A percentile compares a stretch with the other conserved stretches of the same genome.
These are phyloP conservation scores for Aphis gossypii DNA, from an alignment of 1,140 invertebrate species.

Conservation along the genomic window DNA sequence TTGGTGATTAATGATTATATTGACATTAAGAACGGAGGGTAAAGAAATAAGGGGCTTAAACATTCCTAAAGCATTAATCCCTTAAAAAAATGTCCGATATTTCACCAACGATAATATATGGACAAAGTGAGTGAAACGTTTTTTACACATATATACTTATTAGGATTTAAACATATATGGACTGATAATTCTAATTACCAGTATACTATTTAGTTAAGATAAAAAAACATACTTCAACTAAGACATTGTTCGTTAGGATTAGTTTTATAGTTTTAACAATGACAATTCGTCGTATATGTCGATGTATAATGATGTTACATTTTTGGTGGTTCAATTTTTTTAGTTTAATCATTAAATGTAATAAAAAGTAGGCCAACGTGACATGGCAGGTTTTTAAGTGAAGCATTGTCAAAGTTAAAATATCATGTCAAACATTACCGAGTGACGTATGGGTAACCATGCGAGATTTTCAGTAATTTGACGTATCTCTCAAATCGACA, in stretches of 20 bases:
- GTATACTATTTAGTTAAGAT: neutral
- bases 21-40: neutral
- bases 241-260: slow-evolving; percentile 1
- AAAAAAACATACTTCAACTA: neutral
- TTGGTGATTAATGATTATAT: slow-evolving; percentile 16
- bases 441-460: slow-evolving; percentile 20
- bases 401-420: slow-evolving; percentile 45
- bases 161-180: neutral
- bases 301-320: neutral
- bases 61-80: neutral
- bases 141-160: neutral
- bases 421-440: slow-evolving; percentile 8
- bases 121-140: neutral
- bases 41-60: neutral
- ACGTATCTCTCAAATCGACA: neutral
- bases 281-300: neutral
- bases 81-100: neutral
- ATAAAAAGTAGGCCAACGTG: slow-evolving; percentile 25
- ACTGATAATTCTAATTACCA: neutral
- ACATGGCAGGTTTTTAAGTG: slow-evolving; percentile 37
- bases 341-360: slow-evolving; percentile 1
- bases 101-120: neutral
- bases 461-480: slow-evolving; percentile 4
- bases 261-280: neutral
- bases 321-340: neutral